These are phyloP conservation scores for Drosophila baimaii DNA, from an alignment of 1,140 invertebrate genomes.

Conservation along the genomic window DNA sequence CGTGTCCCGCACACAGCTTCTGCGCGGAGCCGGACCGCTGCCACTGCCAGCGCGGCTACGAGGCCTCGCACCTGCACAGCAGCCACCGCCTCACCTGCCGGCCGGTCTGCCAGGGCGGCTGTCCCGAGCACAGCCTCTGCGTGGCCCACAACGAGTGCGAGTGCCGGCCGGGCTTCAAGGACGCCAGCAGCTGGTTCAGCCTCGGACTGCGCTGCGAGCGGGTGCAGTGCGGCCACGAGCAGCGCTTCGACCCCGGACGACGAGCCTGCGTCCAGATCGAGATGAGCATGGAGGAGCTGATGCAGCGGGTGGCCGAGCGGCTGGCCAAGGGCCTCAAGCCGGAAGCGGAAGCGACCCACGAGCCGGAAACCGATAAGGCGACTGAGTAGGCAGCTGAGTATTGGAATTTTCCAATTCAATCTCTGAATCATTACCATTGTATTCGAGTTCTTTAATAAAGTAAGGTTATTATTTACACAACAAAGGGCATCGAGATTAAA, in stretches of 20 bases:
- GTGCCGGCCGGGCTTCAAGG: conserved; percentile 70
- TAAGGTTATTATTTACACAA: not conserved
- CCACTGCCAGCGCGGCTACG: conserved; percentile 86
- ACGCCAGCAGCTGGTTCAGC: conserved; percentile 73
- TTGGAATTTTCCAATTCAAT: not conserved
- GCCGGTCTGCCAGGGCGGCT: conserved; percentile 70
- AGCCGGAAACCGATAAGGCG: conserved; percentile 12
- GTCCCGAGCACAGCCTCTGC: conserved; percentile 71
- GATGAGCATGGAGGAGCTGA: conserved; percentile 80
- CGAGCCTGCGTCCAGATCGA: conserved; percentile 70
- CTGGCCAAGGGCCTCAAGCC: conserved; percentile 58
- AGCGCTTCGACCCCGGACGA: conserved; percentile 63
- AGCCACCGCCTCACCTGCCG: conserved; percentile 55
- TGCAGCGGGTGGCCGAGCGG: conserved; percentile 71
- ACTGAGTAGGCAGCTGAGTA: not conserved
- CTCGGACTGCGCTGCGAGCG: conserved; percentile 65
- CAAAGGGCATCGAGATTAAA: not conserved
- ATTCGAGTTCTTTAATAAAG: conserved; percentile 36
- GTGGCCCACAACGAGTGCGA: conserved; percentile 72
- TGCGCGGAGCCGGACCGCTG: conserved; percentile 87
- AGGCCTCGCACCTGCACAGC: conserved; percentile 72
- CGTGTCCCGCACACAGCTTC: conserved; percentile 85
- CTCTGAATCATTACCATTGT: conserved; percentile 7
- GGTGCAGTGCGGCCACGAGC: conserved; percentile 69
- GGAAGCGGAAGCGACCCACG: conserved; percentile 20